Base-by-base conservation (phyloP, 2,113 vertebrate species). In the Gracilinanus agilis region DNA sequence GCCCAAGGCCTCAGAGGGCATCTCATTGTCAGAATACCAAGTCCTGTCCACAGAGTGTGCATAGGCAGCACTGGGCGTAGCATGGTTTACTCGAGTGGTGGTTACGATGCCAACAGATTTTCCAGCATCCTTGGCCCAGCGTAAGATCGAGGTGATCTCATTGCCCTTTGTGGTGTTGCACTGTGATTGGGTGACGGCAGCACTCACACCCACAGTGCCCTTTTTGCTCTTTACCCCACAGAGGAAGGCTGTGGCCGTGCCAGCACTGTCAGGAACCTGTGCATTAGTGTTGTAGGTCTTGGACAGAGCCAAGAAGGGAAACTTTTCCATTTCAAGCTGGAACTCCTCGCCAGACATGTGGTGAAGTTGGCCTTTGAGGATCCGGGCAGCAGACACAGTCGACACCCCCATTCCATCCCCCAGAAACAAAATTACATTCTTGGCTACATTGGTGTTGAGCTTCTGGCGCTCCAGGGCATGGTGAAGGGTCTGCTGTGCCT, bases 251-350 rank as follows among this genome's bases (percentile, higher is more conserved):
- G 99, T 99, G 97, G 99, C 99, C 0, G 99, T 99, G 93, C 99
- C 99, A 0, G 99, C 99, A 0, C 99, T 99, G 98, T 99, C 99
- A 0, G 99, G 98, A 88, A 99, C 99, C 97, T 99, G 99, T 0
- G 99, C 99, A 0, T 99, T 98, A 19, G 99, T 99, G 98, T 99
- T 99, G 98, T 99, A 99, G 0, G 99, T 99, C 99, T 99, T 99
- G 95, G 99, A 99, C 90, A 99, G 98, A 44, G 99, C 99, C 55
- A 99, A 98, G 9, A 98, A 99, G 13, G 99, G 99, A 97, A 99
- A 99, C 97, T 99, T 99, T 93, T 99, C 99, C 99, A 99, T 99
- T 98, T 99, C 99, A 97, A 99, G 98, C 94, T 97, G 96, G 0
- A 98, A 98, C 96, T 99, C 99, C 96, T 99, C 99, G 0, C 99